Evolutionary conservation across 2,888 invertebrate genomes (phyloP).

Genomic region (Ptychoptera contaminata): DNA sequence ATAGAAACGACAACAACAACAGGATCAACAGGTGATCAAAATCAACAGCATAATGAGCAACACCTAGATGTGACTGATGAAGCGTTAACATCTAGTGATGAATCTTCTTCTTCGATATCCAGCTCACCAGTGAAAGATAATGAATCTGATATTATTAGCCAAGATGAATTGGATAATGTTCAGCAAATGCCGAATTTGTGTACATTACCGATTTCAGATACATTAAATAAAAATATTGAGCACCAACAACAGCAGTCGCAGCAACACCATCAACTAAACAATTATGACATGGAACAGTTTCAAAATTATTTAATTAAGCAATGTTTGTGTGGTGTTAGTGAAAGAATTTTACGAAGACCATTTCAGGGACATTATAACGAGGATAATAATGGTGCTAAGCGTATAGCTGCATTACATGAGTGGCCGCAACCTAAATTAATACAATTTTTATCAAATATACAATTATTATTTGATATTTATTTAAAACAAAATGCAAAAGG

Average conservation of each 20-base stretch:
- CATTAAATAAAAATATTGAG: neutral
- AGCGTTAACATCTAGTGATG: constrained; percentile 4
- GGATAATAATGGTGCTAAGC: constrained; percentile 33
- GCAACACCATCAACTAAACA: constrained; percentile 7
- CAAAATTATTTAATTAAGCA: constrained; percentile 46
- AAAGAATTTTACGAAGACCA: constrained; percentile 50
- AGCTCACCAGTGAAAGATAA: constrained; percentile 9
- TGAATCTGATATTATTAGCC: neutral
- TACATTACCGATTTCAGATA: no score
- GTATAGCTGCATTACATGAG: constrained; percentile 38
- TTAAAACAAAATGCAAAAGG: constrained; percentile 70
- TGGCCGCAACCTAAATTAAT: constrained; percentile 53
- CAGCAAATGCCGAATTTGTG: neutral
- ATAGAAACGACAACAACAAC: constrained; percentile 32
- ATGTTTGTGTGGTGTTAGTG: constrained; percentile 62
- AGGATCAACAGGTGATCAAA: constrained; percentile 7
- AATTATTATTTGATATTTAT: constrained; percentile 69
- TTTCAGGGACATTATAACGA: constrained; percentile 45
- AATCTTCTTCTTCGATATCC: constrained; percentile 13
- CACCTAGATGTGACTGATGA: constrained; percentile 8
- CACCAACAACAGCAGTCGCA: constrained; percentile 5
- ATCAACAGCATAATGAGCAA: neutral
- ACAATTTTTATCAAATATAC: constrained; percentile 68
- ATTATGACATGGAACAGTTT: constrained; percentile 28
- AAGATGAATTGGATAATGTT: constrained; percentile 4